These are phyloP conservation scores for Cryptosula pallasiana DNA, from an alignment of 2,888 invertebrate genomes.

Conservation along the genomic window DNA sequence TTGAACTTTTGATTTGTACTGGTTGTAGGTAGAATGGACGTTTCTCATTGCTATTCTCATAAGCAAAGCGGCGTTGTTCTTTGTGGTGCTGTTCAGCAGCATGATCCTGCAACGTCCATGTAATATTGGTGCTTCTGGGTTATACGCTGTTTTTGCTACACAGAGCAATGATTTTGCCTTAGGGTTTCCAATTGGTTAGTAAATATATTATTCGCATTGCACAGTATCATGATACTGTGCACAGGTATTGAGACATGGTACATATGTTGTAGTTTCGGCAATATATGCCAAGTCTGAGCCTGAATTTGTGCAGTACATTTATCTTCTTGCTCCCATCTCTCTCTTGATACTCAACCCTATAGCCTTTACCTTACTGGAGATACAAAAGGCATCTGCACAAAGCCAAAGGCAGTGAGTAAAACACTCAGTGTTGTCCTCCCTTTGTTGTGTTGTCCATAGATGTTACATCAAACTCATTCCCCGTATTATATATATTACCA, in stretches of 20 bases:
- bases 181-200: constrained; percentile 86
- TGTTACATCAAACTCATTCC: too few relatives aligned
- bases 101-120: constrained; percentile 68
- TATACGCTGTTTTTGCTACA: constrained; percentile 89
- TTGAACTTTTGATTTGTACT: too few relatives aligned
- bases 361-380: constrained; percentile 82
- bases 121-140: constrained; percentile 77
- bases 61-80: constrained; percentile 78
- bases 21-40: constrained; percentile 73
- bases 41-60: constrained; percentile 80
- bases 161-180: constrained; percentile 97
- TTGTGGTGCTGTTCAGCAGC: constrained; percentile 61
- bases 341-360: constrained; percentile 86
- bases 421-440: too few relatives aligned
- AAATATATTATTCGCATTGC: not conserved
- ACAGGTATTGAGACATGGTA: not conserved
- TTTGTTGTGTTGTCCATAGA: too few relatives aligned
- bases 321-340: constrained; percentile 89
- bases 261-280: constrained; percentile 75
- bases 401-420: not conserved
- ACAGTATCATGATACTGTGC: not conserved
- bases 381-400: constrained; percentile 59
- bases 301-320: constrained; percentile 82
- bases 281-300: constrained; percentile 79
- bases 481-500: too few relatives aligned